Evolutionary conservation across 2,113 vertebrate genomes (phyloP), one percentile per base, ranked within the genome.

Genomic region (Ammodytes marinus): DNA sequence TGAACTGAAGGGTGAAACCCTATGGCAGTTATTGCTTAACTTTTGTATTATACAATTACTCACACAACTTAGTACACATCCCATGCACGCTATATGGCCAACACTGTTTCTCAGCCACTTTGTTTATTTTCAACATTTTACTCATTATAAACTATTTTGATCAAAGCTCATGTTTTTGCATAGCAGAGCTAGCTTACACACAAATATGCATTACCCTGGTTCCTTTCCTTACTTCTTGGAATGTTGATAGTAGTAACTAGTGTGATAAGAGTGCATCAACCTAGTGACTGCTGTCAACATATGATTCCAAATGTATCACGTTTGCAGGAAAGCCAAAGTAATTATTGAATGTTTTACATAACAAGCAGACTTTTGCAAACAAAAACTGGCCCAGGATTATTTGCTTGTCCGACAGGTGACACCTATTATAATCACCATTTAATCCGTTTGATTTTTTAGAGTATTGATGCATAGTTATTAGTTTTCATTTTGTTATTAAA

Each of bases 131-230:
- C 13, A 17, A 57, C 9, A 42, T 50, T 54, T 11, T 45, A 35
- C 50, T 10, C 1, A 73, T 58, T 43, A 64, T 37, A 72, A 63
- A 43, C 17, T n/a, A 39, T 46, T 3, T 80, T 47, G 40, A 68
- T 42, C 8, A 27, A 64, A 57, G 17, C 40, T 77, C 8, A 1
- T 69, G 37, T 39, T 64, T 52, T 63, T 65, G n/a, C 12, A 57
- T 73, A 68, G 53, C 39, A 71, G 74, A 74, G 53, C 2, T 10
- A 27, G 15, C 47, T 42, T 15, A 60, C 19, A 37, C 13, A 74
- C 11, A 66, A 39, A 54, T 27, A 64, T 15, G 43, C 1, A 0
- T 27, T 4, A 53, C 10, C 39, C 40, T 57, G 42, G n/a, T 39
- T 8, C n/a, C 2, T 61, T 27, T 65, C 12, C 2, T 14, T 3